Evolutionary conservation across 2,888 invertebrate species (phyloP).

Genomic region (Hemistola chrysoprasaria): DNA sequence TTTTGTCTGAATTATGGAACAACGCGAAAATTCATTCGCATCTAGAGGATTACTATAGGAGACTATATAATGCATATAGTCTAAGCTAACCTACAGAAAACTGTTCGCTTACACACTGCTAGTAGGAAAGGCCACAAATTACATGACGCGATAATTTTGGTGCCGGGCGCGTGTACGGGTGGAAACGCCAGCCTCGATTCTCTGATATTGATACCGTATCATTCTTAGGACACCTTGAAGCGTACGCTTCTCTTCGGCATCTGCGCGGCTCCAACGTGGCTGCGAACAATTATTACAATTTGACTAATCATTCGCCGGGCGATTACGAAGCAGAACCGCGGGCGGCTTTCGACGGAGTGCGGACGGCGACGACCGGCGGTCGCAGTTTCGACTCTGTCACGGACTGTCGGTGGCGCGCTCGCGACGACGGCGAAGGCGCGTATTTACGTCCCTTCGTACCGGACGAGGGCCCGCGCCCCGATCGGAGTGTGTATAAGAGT

Average conservation of each 20-base stretch:
- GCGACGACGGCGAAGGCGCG: constrained; percentile 75
- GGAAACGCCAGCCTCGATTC: constrained; percentile 36
- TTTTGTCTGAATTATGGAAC: constrained; percentile 23
- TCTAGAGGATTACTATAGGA: too few species aligned
- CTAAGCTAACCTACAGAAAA: constrained; percentile 17
- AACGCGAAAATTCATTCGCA: neutral
- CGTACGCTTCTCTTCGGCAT: constrained; percentile 73
- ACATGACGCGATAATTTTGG: constrained; percentile 22
- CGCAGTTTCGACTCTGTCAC: constrained; percentile 76
- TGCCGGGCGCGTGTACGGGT: constrained; percentile 70
- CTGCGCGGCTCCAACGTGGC: constrained; percentile 75
- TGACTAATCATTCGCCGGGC: constrained; percentile 77
- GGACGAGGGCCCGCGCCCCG: constrained; percentile 73
- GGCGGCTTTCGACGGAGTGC: constrained; percentile 54
- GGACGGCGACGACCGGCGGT: constrained; percentile 58
- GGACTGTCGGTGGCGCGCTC: constrained; percentile 73
- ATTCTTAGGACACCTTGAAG: constrained; percentile 82
- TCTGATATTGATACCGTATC: constrained; percentile 60
- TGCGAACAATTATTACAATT: constrained; percentile 82
- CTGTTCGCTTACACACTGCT: constrained; percentile 34
- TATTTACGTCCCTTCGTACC: constrained; percentile 70
- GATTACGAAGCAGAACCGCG: constrained; percentile 66
- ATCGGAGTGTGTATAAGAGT: constrained; percentile 78
- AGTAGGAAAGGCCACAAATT: constrained; percentile 22
- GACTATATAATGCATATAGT: too few species aligned